Conservation (phyloP, 1,140 invertebrate genomes). For the fruit fly (Drosophila melanogaster) region DNA sequence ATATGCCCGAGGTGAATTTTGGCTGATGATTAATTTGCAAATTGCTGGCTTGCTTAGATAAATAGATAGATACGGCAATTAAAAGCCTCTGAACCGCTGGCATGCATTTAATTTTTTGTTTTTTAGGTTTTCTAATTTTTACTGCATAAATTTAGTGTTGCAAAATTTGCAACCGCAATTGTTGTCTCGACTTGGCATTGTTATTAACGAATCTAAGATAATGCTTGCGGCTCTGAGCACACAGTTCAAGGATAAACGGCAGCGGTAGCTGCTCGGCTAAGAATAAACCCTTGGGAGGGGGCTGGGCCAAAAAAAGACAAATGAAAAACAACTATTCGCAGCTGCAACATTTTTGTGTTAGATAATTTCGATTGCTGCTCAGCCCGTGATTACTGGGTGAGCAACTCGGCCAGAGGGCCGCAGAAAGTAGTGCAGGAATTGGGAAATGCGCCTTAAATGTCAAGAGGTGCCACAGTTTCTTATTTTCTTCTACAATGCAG, state of each 20-base stretch:
- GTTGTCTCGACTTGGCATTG: slow-evolving; percentile 61
- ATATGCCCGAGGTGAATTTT: slow-evolving; percentile 14
- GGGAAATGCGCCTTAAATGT: slow-evolving; percentile 76
- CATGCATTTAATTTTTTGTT: slow-evolving; percentile 44
- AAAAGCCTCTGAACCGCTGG: slow-evolving; percentile 50
- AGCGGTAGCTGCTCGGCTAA: slow-evolving; percentile 34
- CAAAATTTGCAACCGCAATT: slow-evolving; percentile 55
- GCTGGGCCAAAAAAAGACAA: slow-evolving; percentile 1
- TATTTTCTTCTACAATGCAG: slow-evolving; percentile 54
- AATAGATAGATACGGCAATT: slow-evolving; percentile 47
- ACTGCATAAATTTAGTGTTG: slow-evolving; percentile 67
- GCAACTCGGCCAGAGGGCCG: slow-evolving; percentile 38
- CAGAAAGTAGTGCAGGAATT: slow-evolving; percentile 75
- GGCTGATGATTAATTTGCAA: slow-evolving; percentile 53
- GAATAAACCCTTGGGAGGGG: slow-evolving; percentile 55
- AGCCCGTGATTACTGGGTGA: slow-evolving; percentile 43
- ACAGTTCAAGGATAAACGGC: slow-evolving; percentile 71
- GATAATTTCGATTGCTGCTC: slow-evolving; percentile 61
- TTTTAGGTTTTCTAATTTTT: slow-evolving; percentile 38
- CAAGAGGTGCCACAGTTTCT: slow-evolving; percentile 74
- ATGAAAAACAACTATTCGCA: slow-evolving; percentile 29
- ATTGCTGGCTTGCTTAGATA: slow-evolving; percentile 37
- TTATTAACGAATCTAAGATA: slow-evolving; percentile 67
- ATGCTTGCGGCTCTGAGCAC: slow-evolving; percentile 34
- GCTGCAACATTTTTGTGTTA: slow-evolving; percentile 65